These are phyloP conservation scores for Aplodontia rufa DNA, from an alignment of 2,113 vertebrate genomes.

Conservation along the genomic window DNA sequence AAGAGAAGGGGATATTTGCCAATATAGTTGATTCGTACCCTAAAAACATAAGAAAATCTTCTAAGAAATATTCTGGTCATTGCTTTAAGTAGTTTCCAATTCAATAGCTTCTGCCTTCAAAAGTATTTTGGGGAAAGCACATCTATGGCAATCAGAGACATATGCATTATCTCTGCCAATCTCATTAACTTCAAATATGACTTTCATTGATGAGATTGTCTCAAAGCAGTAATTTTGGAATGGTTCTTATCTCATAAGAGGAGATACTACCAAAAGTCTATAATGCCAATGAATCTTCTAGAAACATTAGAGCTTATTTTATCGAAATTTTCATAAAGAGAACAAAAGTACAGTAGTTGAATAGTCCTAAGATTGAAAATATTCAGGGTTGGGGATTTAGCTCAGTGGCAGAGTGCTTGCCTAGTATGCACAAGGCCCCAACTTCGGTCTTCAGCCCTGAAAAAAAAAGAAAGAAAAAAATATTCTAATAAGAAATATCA, in stretches of 20 bases:
- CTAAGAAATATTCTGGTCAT: neutral
- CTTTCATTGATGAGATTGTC: neutral
- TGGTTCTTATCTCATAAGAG: neutral
- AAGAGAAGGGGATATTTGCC: neutral
- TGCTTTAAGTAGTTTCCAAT: neutral
- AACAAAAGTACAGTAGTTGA: neutral
- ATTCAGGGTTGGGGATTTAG: no score
- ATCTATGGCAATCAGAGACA: neutral
- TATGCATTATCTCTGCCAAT: neutral
- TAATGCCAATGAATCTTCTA: neutral
- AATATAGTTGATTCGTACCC: neutral
- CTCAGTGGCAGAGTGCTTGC: no score
- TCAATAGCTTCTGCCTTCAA: neutral
- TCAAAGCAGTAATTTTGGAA: neutral
- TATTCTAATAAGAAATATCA: constrained; percentile 34
- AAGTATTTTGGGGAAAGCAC: no score
- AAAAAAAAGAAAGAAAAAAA: no score
- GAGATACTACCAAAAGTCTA: neutral
- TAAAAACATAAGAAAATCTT: neutral
- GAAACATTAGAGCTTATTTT: neutral
- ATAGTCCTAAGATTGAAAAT: neutral
- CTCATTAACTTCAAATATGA: neutral
- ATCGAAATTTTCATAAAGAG: neutral
- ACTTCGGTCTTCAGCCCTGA: no score
- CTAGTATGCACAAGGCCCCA: no score